Base-by-base conservation (phyloP, 2,888 invertebrate species). In the Incurvaria masculella region DNA sequence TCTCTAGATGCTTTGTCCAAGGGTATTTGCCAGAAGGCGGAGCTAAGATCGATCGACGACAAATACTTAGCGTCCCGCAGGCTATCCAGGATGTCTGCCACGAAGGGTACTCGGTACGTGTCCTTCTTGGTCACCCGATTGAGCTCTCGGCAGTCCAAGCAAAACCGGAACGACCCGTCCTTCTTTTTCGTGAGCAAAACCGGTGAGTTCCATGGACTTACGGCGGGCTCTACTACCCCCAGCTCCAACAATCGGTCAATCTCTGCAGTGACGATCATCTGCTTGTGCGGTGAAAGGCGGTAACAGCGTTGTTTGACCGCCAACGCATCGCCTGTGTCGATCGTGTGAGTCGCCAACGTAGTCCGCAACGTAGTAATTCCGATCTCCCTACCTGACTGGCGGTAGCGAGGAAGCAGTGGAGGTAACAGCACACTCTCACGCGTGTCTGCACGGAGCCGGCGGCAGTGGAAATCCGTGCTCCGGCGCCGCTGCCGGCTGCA, bases 21-120 rank as follows among this genome's bases (percentile, higher is more conserved):
- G 0, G 50, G 49, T 8, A 56, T 49, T 40, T 56, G 56, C 54
- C 56, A 56, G 46, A 54, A 56, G 0, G 55, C 55, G 1, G 53
- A 52, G 27, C 48, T 47, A 11, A 54, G 21, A 20, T 56, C 54
- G 8, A 56, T 11, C 1, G 55, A 53, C 11, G 42, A 46, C 5
- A 55, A 42, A 27, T 41, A 53, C 16, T 38, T 4, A 14, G 33
- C 4, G 14, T 33, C 14, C 14, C 33, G 8, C 14, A 33, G 44
- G 1, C 52, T 56, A 21, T 56, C 53, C 1, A 55, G 19, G 4
- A 55, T 47, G 4, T 1, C 3, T 6, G 41, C 10, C 5, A 41
- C 41, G 3, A 16, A 18, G 11, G 41, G 41, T n/a, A 41, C 8
- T 2, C 48, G 50, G 21, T 52, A 52, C 1, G 50, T 20, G 21